phyloP scores from a whole-genome alignment of 2,797 vertebrate species.

The Karalla daura region DNA sequence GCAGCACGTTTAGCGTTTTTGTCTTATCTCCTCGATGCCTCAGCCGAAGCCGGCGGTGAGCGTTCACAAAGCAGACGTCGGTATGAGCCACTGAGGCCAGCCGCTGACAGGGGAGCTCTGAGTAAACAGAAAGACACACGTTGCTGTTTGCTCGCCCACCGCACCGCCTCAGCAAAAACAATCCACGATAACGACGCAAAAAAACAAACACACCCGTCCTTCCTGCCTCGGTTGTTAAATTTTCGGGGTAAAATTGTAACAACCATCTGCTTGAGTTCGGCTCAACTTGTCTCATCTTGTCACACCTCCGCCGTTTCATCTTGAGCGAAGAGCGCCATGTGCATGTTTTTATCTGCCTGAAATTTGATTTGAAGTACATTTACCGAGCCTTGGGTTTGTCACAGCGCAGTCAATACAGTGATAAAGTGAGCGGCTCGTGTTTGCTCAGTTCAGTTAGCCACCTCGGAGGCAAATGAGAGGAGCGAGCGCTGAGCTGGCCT shows the following conservation, averaged over 20 bases:
- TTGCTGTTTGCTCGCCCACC: slow-evolving; percentile 22
- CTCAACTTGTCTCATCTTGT: slow-evolving; percentile 72
- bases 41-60: slow-evolving; percentile 6
- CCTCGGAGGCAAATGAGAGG: slow-evolving; percentile 41
- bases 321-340: slow-evolving; percentile 9
- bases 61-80: slow-evolving; percentile 19
- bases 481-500: slow-evolving; percentile 31
- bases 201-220: neutral
- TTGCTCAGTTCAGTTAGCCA: slow-evolving; percentile 17
- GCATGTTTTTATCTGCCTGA: slow-evolving; percentile 62
- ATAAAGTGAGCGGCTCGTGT: slow-evolving; percentile 10
- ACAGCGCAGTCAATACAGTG: neutral
- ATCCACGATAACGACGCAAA: slow-evolving; percentile 10
- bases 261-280: slow-evolving; percentile 35
- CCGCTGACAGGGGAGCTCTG: slow-evolving; percentile 16
- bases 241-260: slow-evolving; percentile 31
- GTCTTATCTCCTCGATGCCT: slow-evolving; percentile 9
- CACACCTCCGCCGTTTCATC: slow-evolving; percentile 43
- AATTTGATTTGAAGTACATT: slow-evolving; percentile 36
- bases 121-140: slow-evolving; percentile 27
- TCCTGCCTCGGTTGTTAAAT: slow-evolving; percentile 24
- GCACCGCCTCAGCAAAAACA: slow-evolving; percentile 6
- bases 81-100: neutral
- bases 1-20: slow-evolving; percentile 6
- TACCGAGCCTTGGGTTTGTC: slow-evolving; percentile 6